phyloP scores from a whole-genome alignment of 2,797 vertebrate species.

The Heteromormyrus szaboi region DNA sequence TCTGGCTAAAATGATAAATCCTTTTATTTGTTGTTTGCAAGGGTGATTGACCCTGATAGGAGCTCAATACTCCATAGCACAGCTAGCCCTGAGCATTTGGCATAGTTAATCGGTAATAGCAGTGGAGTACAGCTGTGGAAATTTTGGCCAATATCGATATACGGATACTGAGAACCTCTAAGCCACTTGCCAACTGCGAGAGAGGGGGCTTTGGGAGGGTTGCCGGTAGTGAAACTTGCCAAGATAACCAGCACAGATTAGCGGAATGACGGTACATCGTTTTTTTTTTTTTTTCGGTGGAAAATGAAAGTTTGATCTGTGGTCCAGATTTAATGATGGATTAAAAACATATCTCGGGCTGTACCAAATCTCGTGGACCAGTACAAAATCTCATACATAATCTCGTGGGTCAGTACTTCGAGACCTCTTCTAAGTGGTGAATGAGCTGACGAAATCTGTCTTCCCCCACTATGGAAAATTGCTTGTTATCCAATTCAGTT shows the following conservation, averaged over 20 bases:
- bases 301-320: not conserved
- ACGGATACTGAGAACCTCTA: not conserved
- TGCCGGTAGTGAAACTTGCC: not conserved
- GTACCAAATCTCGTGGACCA: not conserved
- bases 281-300: not conserved
- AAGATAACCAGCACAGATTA: conserved; percentile 5
- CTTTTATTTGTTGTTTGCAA: not conserved
- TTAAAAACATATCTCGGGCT: not conserved
- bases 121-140: not conserved
- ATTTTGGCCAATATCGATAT: not conserved
- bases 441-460: not conserved
- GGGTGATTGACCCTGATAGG: not conserved
- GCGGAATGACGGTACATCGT: not conserved
- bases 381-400: not conserved
- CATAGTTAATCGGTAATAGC: not conserved
- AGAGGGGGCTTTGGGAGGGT: not conserved
- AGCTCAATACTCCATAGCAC: not conserved
- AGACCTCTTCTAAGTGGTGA: not conserved
- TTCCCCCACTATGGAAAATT: not conserved
- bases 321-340: not conserved
- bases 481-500: not conserved
- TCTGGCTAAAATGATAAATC: not conserved
- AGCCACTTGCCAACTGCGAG: not conserved
- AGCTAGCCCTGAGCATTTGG: not conserved
- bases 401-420: not conserved